Evolutionary conservation across 1,140 invertebrate genomes (phyloP), one percentile per base, ranked within the genome.

Genomic region (Solen grandis): DNA sequence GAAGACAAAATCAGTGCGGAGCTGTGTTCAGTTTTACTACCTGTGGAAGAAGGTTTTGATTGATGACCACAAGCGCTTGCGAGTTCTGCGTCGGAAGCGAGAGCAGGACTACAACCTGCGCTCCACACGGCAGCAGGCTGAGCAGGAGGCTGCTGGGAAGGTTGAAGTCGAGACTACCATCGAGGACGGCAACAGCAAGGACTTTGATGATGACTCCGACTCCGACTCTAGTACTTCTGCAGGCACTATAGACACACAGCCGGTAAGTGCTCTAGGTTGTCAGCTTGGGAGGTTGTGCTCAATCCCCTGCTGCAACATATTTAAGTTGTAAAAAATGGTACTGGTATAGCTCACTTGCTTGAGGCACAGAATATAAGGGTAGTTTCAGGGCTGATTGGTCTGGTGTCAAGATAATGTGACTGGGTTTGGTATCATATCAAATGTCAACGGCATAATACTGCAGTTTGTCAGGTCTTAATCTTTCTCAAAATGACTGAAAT

Each of bases 21-120:
- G 99, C 89, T 99, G 98, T 93, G 94, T 99, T 85, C 97, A 98
- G 93, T 99, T 99, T 93, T 99, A 99, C 92, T 99, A 99, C 91
- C 95, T 99, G 85, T 99, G 98, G 98, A 99, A 99, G 93, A 92
- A 92, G 65, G 89, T 91, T 19, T 98, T 97, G 85, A 95, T 96
- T 69, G 96, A 98, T 90, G 97, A 96, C 85, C 96, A 96, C 88
- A 94, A 95, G 87, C 93, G 94, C 80, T 88, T 96, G 36, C 93
- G 95, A 59, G 86, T 92, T 25, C 86, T 94, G 22, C 91, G 94
- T 38, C 88, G 92, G 60, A 91, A 92, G 78, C 88, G 92, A 65
- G 88, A 92, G 78, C 86, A 93, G 31, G 87, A 93, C 27, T 93
- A 92, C 78, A 92, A 92, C 73, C 83, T 92, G 19, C 63, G 91